These are phyloP conservation scores for Etheostoma spectabile DNA, from an alignment of 2,113 vertebrate species.

Conservation along the genomic window DNA sequence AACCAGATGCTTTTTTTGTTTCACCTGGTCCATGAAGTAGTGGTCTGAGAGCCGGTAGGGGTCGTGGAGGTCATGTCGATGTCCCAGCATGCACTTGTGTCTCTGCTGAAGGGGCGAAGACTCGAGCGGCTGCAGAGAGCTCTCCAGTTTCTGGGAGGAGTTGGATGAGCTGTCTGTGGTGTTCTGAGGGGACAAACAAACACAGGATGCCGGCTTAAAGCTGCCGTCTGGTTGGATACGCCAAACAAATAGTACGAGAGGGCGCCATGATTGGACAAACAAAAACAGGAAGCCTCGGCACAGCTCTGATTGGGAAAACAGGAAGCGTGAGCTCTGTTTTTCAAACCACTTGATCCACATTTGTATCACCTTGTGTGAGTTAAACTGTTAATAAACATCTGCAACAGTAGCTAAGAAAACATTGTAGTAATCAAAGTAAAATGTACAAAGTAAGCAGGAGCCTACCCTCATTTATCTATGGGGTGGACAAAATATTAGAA, in stretches of 20 bases:
- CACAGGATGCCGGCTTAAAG: constrained; percentile 72
- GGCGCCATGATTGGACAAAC: constrained; percentile 71
- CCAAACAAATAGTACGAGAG: constrained; percentile 53
- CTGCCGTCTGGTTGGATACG: constrained; percentile 58
- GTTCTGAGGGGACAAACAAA: constrained; percentile 82
- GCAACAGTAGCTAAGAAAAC: not conserved
- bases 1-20: constrained; percentile 19
- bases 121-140: constrained; percentile 87
- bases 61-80: constrained; percentile 90
- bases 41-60: constrained; percentile 89
- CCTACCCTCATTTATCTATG: not conserved
- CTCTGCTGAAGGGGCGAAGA: constrained; percentile 90
- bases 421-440: not conserved
- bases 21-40: constrained; percentile 94
- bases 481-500: constrained; percentile 6
- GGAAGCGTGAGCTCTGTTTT: constrained; percentile 61
- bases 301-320: constrained; percentile 74
- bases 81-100: constrained; percentile 90
- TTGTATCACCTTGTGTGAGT: constrained; percentile 11
- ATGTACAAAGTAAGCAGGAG: not conserved
- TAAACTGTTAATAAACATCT: constrained; percentile 16
- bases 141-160: constrained; percentile 85
- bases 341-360: constrained; percentile 30
- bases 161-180: constrained; percentile 87
- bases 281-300: constrained; percentile 76